Evolutionary conservation across 2,113 vertebrate genomes (phyloP).

Genomic region (Megaceryle maxima): DNA sequence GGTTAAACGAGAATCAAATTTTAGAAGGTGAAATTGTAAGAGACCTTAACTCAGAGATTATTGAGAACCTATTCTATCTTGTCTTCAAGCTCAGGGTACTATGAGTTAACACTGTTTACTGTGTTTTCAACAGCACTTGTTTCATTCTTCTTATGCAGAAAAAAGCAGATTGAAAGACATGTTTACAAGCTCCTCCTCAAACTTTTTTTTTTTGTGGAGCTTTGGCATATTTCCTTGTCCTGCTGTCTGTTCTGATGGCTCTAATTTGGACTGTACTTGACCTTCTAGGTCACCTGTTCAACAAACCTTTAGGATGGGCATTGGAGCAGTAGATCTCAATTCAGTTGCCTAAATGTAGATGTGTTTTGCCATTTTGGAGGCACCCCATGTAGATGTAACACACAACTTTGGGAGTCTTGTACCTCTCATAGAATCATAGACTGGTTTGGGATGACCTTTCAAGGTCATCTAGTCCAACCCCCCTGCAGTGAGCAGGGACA

Average conservation of each 20-base stretch:
- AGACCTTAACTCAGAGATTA: background rate
- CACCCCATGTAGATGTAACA: accelerated
- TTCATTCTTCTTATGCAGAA: background rate
- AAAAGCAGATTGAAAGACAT: background rate
- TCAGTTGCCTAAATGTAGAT: background rate
- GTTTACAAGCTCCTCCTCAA: background rate
- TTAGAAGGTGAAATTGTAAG: background rate
- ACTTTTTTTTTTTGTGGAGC: background rate
- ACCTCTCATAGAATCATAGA: background rate
- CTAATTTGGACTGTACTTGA: background rate
- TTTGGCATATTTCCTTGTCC: background rate
- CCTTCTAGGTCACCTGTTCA: background rate
- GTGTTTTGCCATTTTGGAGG: background rate
- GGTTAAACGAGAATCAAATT: background rate
- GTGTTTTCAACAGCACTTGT: background rate
- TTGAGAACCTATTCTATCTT: background rate
- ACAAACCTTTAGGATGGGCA: background rate
- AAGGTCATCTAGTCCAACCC: too few relatives aligned
- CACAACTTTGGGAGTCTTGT: background rate
- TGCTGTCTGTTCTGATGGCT: background rate
- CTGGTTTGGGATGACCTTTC: too few relatives aligned
- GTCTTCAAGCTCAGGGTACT: background rate
- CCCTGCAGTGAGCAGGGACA: too few relatives aligned
- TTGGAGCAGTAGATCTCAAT: background rate
- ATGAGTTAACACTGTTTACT: background rate